A percentile compares a stretch with the other conserved stretches of the same genome.
phyloP scores from a whole-genome alignment of 2,797 vertebrate genomes.

The Poecilia wingei region DNA sequence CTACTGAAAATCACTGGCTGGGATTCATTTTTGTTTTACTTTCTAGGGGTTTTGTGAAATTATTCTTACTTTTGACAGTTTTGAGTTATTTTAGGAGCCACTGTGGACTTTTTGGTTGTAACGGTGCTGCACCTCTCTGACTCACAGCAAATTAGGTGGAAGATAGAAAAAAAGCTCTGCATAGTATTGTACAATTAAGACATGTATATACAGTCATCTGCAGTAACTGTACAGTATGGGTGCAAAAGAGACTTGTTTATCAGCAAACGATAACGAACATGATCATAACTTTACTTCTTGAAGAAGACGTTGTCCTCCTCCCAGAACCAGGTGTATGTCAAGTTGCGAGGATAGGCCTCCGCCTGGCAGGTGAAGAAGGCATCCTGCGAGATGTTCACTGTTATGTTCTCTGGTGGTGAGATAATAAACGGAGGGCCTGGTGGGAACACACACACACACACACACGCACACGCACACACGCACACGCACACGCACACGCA shows the following conservation, averaged over 20 bases:
- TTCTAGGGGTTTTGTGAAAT: neutral
- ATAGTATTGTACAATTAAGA: neutral
- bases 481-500: slow-evolving; percentile 16
- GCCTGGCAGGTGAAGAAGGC: slow-evolving; percentile 99
- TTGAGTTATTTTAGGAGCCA: too few relatives aligned
- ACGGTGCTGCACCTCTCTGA: neutral
- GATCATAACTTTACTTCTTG: slow-evolving; percentile 93
- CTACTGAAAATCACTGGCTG: neutral
- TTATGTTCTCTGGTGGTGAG: slow-evolving; percentile 96
- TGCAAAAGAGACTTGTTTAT: neutral
- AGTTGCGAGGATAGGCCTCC: slow-evolving; percentile 97
- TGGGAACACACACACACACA: slow-evolving; percentile 21
- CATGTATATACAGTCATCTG: neutral
- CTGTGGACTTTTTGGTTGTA: neutral
- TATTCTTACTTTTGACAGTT: neutral
- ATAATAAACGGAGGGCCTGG: slow-evolving; percentile 96
- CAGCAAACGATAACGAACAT: slow-evolving; percentile 65
- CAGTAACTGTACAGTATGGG: neutral
- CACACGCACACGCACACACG: slow-evolving; percentile 6
- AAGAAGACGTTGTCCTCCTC: slow-evolving; percentile 98
- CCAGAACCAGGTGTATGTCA: slow-evolving; percentile 99
- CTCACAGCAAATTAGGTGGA: neutral
- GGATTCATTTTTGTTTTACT: neutral
- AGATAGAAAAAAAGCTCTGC: neutral
- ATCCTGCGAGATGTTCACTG: slow-evolving; percentile 98